Evolutionary conservation across 2,797 vertebrate species (phyloP).

Genomic region (Crocidura indochinensis): DNA sequence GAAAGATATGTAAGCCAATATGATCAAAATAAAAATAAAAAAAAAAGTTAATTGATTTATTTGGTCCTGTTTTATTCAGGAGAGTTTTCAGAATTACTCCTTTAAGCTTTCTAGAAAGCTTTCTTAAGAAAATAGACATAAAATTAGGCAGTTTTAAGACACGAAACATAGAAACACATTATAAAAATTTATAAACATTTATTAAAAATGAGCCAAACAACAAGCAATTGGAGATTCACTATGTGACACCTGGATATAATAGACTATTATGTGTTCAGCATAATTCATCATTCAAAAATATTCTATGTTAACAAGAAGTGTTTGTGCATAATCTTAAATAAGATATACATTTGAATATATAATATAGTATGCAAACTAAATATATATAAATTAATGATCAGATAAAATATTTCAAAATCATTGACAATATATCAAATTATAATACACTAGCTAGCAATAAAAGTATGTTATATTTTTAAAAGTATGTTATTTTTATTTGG

Average conservation of each 20-base stretch:
- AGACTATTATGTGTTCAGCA: constrained; percentile 57
- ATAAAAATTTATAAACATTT: constrained; percentile 66
- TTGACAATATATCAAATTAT: constrained; percentile 43
- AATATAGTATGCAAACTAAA: constrained; percentile 44
- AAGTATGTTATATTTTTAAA: too few relatives aligned
- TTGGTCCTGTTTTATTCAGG: constrained; percentile 31
- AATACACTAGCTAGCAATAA: constrained; percentile 48
- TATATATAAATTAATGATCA: constrained; percentile 67
- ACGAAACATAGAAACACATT: constrained; percentile 72
- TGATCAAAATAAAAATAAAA: too few relatives aligned
- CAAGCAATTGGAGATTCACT: constrained; percentile 64
- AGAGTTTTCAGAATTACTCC: constrained; percentile 67
- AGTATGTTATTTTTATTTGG: constrained; percentile 77
- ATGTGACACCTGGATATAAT: constrained; percentile 61
- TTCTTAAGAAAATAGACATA: constrained; percentile 70
- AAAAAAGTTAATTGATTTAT: constrained; percentile 48
- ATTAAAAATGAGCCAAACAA: constrained; percentile 65
- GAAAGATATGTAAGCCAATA: too few relatives aligned
- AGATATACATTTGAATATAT: constrained; percentile 67
- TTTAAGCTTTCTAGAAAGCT: constrained; percentile 55
- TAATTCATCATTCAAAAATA: constrained; percentile 74
- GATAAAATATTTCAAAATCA: constrained; percentile 65
- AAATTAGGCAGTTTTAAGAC: constrained; percentile 69
- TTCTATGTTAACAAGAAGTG: constrained; percentile 70
- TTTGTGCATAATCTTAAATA: constrained; percentile 68